These are phyloP conservation scores for Ladona fulva DNA, from an alignment of 1,140 invertebrate genomes.

Conservation along the genomic window DNA sequence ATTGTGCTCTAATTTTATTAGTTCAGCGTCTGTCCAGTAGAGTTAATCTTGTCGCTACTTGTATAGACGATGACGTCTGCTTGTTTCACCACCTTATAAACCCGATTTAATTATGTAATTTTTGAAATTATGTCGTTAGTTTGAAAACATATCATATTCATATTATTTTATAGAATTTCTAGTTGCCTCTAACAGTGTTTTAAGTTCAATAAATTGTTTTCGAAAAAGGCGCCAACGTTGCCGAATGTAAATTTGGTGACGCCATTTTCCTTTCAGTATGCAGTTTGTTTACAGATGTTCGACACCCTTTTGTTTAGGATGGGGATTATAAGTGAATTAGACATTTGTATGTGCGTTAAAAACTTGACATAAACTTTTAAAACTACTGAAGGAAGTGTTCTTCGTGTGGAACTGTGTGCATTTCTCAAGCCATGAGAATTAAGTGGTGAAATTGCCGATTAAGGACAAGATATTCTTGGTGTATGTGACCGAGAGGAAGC, in stretches of 20 bases:
- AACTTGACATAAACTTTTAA: background rate
- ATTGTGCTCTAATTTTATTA: background rate
- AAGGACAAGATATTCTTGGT: background rate
- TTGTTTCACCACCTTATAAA: background rate
- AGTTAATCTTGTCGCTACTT: background rate
- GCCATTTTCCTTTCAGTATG: conserved; percentile 1
- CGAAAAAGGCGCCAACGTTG: conserved; percentile 7
- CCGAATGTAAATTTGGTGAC: background rate
- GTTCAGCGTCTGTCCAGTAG: background rate
- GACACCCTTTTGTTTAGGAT: conserved; percentile 9
- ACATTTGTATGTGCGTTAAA: background rate
- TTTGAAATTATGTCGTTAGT: too few relatives aligned
- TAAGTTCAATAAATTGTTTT: background rate
- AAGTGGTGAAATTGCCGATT: background rate
- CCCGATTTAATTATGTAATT: too few relatives aligned
- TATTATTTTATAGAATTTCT: too few relatives aligned
- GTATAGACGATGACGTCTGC: background rate
- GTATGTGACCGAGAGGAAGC: conserved; percentile 2
- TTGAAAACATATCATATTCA: too few relatives aligned
- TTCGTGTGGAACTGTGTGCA: background rate
- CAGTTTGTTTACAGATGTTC: conserved; percentile 9
- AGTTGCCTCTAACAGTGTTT: too few relatives aligned
- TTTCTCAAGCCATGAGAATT: background rate
- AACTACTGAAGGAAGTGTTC: background rate
- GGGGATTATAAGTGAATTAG: background rate